Conservation (phyloP, 2,888 invertebrate genomes). For the Pyrochroa serraticornis region DNA sequence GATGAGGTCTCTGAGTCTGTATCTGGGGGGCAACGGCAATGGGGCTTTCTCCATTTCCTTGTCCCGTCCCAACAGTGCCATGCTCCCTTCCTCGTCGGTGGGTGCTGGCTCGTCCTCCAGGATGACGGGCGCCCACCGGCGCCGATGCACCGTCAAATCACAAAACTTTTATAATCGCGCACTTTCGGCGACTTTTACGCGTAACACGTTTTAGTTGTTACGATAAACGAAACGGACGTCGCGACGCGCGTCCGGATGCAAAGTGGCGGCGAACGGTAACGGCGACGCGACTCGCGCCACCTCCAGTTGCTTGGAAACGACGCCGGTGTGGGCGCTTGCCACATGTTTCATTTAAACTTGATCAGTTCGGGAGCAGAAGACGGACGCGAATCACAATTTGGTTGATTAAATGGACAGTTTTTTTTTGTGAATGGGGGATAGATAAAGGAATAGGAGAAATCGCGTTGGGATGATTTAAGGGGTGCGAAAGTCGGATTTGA, state of each 20-base stretch:
- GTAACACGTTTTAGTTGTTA: neutral
- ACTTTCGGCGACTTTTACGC: constrained; percentile 4
- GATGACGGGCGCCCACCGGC: constrained; percentile 38
- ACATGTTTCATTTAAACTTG: constrained; percentile 28
- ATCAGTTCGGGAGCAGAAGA: constrained; percentile 5
- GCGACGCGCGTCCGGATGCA: constrained; percentile 32
- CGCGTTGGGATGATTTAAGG: too few relatives aligned
- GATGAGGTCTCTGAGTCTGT: constrained; percentile 77
- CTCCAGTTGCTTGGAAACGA: constrained; percentile 30
- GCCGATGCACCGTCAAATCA: constrained; percentile 18
- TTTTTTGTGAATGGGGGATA: too few relatives aligned
- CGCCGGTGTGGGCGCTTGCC: constrained; percentile 26
- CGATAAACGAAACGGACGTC: constrained; percentile 19
- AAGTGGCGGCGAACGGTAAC: constrained; percentile 32
- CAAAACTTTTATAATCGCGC: constrained; percentile 13
- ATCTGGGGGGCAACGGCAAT: constrained; percentile 68
- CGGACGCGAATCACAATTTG: constrained; percentile 1
- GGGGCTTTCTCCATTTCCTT: constrained; percentile 54
- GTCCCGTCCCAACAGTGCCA: constrained; percentile 50
- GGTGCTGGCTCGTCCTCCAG: constrained; percentile 44
- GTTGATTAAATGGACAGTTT: constrained; percentile 5
- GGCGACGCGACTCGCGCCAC: constrained; percentile 33
- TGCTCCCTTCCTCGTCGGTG: constrained; percentile 46
- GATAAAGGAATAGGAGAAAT: too few relatives aligned
- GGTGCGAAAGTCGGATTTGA: too few relatives aligned